A percentile compares a stretch with the other conserved stretches of the same genome.
These are phyloP conservation scores for Eretmochelys imbricata DNA, from an alignment of 2,113 vertebrate species.

Conservation along the genomic window DNA sequence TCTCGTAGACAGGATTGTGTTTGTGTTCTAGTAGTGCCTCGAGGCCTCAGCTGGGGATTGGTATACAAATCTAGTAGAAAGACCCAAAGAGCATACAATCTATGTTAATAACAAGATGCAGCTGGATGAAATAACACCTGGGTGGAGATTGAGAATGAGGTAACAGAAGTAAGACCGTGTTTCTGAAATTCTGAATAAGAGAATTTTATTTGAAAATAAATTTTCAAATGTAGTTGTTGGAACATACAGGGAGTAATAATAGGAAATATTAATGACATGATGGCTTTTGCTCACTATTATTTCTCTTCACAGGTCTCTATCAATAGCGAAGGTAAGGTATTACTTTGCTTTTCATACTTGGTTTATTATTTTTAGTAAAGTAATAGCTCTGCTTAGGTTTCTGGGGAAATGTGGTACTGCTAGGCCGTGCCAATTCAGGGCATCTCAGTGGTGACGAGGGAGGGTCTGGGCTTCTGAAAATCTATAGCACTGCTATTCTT, in stretches of 20 bases:
- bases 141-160: not conserved
- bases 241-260: accelerated
- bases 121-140: not conserved
- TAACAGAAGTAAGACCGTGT: not conserved
- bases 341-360: not conserved
- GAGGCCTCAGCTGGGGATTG: not conserved
- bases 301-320: slow-evolving; percentile 90
- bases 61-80: not conserved
- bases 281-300: not conserved
- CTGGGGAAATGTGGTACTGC: not conserved
- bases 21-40: not conserved
- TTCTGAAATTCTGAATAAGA: not conserved
- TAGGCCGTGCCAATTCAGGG: not conserved
- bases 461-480: not conserved
- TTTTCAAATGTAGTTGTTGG: not conserved
- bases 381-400: not conserved
- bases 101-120: not conserved
- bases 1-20: accelerated
- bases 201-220: accelerated
- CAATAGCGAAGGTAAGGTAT: slow-evolving; percentile 93
- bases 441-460: not conserved
- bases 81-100: accelerated
- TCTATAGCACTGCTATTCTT: not conserved
- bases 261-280: not conserved
- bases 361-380: not conserved